phyloP scores from a whole-genome alignment of 2,888 invertebrate species.

The Hyles lineata region DNA sequence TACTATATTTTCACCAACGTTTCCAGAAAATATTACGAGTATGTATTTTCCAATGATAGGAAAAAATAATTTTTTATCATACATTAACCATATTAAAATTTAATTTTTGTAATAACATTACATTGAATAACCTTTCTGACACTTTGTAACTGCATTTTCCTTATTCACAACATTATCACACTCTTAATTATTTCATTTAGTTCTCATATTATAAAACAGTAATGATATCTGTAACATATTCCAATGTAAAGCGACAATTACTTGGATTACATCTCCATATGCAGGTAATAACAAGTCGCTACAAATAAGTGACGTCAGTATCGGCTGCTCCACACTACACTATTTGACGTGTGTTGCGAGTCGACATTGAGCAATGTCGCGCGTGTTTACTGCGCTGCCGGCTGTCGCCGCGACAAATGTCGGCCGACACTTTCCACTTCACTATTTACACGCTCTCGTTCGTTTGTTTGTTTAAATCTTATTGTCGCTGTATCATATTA shows the following conservation, averaged over 20 bases:
- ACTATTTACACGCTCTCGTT: not conserved
- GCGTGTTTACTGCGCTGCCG: not conserved
- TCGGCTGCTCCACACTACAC: not conserved
- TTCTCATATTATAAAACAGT: no score
- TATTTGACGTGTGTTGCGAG: not conserved
- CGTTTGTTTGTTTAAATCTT: not conserved
- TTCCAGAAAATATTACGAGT: no score
- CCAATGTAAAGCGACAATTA: not conserved
- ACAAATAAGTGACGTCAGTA: slow-evolving; percentile 3
- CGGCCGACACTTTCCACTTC: not conserved
- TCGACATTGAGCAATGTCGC: slow-evolving; percentile 3
- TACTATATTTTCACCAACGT: no score
- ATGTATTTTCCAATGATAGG: no score
- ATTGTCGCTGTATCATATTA: not conserved
- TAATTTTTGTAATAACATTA: no score
- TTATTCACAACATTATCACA: no score
- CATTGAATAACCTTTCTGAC: no score
- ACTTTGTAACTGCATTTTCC: no score
- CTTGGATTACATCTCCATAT: not conserved
- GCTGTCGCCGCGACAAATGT: not conserved
- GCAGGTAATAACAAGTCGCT: not conserved
- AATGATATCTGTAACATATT: not conserved
- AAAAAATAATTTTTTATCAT: no score
- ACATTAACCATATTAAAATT: no score
- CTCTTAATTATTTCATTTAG: no score